Conservation (phyloP, 2,888 invertebrate species). For the Aplocera efformata region DNA sequence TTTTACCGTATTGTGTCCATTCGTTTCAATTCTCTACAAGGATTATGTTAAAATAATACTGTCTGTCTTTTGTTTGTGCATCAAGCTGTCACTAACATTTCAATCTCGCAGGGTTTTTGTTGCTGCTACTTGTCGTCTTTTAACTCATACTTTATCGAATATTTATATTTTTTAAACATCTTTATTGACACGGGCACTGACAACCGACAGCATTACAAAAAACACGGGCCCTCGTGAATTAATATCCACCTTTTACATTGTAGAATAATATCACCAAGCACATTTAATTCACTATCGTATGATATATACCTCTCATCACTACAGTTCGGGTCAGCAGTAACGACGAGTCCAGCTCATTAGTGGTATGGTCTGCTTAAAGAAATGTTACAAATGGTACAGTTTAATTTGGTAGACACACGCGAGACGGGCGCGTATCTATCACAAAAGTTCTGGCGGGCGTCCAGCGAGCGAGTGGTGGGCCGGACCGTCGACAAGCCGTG, state of each 20-base stretch:
- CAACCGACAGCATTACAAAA: slow-evolving; percentile 59
- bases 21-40: slow-evolving; percentile 69
- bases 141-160: slow-evolving; percentile 62
- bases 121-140: slow-evolving; percentile 57
- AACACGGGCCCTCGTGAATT: slow-evolving; percentile 28
- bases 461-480: slow-evolving; percentile 76
- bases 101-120: slow-evolving; percentile 73
- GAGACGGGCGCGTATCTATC: slow-evolving; percentile 74
- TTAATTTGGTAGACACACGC: slow-evolving; percentile 78
- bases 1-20: slow-evolving; percentile 68
- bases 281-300: slow-evolving; percentile 12
- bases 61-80: slow-evolving; percentile 75
- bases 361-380: slow-evolving; percentile 64
- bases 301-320: slow-evolving; percentile 23
- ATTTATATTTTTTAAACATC: slow-evolving; percentile 76
- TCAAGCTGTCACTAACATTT: slow-evolving; percentile 76
- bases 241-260: slow-evolving; percentile 36
- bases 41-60: slow-evolving; percentile 78
- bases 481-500: slow-evolving; percentile 66
- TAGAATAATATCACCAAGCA: slow-evolving; percentile 35
- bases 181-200: slow-evolving; percentile 73
- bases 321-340: slow-evolving; percentile 33
- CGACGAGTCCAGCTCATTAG: slow-evolving; percentile 61
- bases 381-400: slow-evolving; percentile 75
- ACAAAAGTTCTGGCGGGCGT: slow-evolving; percentile 66